Conservation (phyloP, 2,797 vertebrate genomes). For the Catamblyrhynchus diadema region DNA sequence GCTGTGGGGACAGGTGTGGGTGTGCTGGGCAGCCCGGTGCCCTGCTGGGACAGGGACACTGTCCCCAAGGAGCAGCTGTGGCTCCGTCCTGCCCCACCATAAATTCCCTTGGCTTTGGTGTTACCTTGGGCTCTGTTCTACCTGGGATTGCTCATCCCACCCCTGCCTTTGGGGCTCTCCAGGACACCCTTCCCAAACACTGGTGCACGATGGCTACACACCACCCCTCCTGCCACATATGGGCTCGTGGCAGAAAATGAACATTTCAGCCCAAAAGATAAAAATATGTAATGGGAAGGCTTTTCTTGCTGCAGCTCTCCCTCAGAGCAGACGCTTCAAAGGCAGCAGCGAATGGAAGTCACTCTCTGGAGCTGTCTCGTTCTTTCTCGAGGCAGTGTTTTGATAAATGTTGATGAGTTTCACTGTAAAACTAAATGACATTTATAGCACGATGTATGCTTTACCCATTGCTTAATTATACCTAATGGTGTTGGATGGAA, state of each 20-base stretch:
- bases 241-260: not conserved
- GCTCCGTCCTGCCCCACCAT: rapidly evolving
- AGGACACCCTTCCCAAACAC: rapidly evolving
- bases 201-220: rapidly evolving
- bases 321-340: slow-evolving; percentile 55
- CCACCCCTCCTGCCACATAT: rapidly evolving
- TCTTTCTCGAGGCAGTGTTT: slow-evolving; percentile 74
- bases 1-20: not conserved
- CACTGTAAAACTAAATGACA: slow-evolving; percentile 79
- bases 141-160: rapidly evolving
- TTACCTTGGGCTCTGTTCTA: rapidly evolving
- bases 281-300: not conserved
- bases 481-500: slow-evolving; percentile 71
- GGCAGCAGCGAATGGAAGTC: slow-evolving; percentile 38
- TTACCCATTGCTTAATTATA: slow-evolving; percentile 76
- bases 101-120: not conserved
- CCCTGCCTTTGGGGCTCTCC: not conserved
- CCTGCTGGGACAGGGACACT: not conserved
- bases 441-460: slow-evolving; percentile 71
- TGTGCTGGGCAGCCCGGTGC: not conserved
- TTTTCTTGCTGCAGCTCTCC: not conserved
- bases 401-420: slow-evolving; percentile 81
- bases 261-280: slow-evolving; percentile 6
- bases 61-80: not conserved
- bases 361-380: slow-evolving; percentile 44